Percentiles rank a stretch among this genome's conserved stretches.
phyloP scores from a whole-genome alignment of 1,140 invertebrate species.

The Drosophila varians region DNA sequence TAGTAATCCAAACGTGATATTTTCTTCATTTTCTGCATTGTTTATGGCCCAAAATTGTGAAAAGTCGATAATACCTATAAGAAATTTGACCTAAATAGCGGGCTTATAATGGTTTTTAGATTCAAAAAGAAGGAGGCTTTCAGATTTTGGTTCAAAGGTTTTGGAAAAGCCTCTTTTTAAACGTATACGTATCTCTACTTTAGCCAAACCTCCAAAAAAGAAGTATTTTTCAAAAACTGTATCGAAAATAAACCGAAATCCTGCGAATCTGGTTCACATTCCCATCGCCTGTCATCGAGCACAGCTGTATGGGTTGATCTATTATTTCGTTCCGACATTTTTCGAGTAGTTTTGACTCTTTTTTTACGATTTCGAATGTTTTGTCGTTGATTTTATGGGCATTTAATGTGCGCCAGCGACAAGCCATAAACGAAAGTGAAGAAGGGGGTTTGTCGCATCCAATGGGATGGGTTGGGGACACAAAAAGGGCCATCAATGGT shows the following conservation, averaged over 20 bases:
- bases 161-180: too few species aligned
- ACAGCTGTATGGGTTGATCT: conserved; percentile 9
- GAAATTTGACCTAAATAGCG: conserved; percentile 12
- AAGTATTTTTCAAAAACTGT: background rate
- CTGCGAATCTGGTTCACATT: conserved; percentile 1
- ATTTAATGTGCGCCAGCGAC: conserved; percentile 48
- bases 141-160: background rate
- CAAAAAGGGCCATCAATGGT: background rate
- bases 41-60: background rate
- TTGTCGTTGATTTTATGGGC: conserved; percentile 61
- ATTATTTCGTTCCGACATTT: conserved; percentile 17
- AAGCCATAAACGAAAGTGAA: conserved; percentile 11
- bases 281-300: conserved; percentile 25
- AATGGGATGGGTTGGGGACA: background rate
- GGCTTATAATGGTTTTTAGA: background rate
- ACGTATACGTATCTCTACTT: too few species aligned
- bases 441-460: conserved; percentile 13
- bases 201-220: too few species aligned
- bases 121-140: background rate
- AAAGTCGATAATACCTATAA: background rate
- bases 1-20: conserved; percentile 15
- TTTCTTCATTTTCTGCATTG: conserved; percentile 7
- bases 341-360: conserved; percentile 19
- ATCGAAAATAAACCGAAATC: background rate
- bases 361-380: conserved; percentile 45